Conservation (phyloP, 2,888 invertebrate genomes). For the Aphodius granarius region DNA sequence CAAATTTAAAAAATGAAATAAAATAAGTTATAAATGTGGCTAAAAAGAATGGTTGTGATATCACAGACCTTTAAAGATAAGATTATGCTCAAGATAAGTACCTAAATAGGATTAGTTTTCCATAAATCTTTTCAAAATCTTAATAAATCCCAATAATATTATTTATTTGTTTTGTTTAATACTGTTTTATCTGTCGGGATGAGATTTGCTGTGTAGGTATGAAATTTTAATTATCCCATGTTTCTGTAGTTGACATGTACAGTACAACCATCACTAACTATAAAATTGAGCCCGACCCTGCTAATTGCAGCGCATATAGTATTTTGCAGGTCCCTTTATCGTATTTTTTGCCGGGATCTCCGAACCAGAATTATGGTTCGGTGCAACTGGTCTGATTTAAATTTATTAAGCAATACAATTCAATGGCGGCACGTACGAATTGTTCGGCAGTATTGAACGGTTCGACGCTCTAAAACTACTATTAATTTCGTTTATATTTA, state of each 20-base stretch:
- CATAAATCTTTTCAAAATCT: too few species aligned
- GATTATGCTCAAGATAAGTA: too few species aligned
- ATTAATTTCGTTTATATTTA: slow-evolving; percentile 21
- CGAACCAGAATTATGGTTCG: neutral
- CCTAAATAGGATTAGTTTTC: too few species aligned
- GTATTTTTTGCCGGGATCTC: neutral
- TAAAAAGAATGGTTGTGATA: too few species aligned
- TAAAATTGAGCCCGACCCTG: neutral
- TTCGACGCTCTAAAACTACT: neutral
- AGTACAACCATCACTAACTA: neutral
- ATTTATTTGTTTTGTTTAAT: too few species aligned
- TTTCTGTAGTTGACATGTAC: neutral
- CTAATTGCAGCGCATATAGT: neutral
- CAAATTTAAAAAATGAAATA: too few species aligned
- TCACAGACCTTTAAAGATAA: too few species aligned
- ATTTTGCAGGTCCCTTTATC: neutral
- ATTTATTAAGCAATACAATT: slow-evolving; percentile 10
- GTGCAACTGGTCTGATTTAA: slow-evolving; percentile 3
- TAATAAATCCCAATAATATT: too few species aligned
- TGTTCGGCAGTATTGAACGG: neutral
- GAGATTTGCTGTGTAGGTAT: too few species aligned
- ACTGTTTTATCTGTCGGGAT: too few species aligned
- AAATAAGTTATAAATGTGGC: too few species aligned
- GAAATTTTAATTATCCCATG: neutral
- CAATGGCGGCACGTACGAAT: neutral